phyloP scores from a whole-genome alignment of 2,888 invertebrate species.

The Xestobium rufovillosum region DNA sequence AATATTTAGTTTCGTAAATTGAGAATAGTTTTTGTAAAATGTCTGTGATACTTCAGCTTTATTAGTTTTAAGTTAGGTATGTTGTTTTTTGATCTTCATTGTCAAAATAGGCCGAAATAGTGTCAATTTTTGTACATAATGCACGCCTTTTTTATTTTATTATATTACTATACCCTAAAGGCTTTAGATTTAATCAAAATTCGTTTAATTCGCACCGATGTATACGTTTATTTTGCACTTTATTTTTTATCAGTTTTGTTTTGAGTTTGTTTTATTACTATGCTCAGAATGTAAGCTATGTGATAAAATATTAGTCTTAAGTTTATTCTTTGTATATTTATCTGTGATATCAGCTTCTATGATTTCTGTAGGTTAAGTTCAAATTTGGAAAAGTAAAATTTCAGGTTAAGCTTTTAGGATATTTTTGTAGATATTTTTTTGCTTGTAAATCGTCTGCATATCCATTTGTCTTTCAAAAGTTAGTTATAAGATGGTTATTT shows the following conservation, averaged over 20 bases:
- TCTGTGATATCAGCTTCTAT: conserved; percentile 43
- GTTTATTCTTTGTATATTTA: conserved; percentile 29
- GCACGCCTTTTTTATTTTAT: conserved; percentile 25
- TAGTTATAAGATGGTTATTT: too few species aligned
- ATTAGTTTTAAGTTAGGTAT: conserved; percentile 13
- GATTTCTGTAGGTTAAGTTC: too few species aligned
- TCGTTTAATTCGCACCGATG: too few species aligned
- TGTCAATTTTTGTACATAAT: conserved; percentile 43
- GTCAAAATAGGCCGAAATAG: conserved; percentile 37
- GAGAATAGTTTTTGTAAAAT: conserved; percentile 1
- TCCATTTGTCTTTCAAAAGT: too few species aligned
- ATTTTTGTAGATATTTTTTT: conserved; percentile 6
- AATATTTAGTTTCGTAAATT: conserved; percentile 31
- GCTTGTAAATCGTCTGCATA: conserved; percentile 1
- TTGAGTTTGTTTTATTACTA: conserved; percentile 7
- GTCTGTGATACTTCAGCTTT: conserved; percentile 22
- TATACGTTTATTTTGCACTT: conserved; percentile 5
- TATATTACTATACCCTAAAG: too few species aligned
- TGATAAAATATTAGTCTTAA: conserved; percentile 35
- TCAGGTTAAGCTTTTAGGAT: conserved; percentile 4
- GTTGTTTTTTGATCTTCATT: too few species aligned
- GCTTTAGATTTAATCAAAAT: too few species aligned
- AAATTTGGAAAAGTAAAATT: too few species aligned
- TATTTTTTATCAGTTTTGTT: conserved; percentile 13
- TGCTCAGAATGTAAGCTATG: conserved; percentile 34